Conservation (phyloP, 1,140 invertebrate species). For the Elysia chlorotica region DNA sequence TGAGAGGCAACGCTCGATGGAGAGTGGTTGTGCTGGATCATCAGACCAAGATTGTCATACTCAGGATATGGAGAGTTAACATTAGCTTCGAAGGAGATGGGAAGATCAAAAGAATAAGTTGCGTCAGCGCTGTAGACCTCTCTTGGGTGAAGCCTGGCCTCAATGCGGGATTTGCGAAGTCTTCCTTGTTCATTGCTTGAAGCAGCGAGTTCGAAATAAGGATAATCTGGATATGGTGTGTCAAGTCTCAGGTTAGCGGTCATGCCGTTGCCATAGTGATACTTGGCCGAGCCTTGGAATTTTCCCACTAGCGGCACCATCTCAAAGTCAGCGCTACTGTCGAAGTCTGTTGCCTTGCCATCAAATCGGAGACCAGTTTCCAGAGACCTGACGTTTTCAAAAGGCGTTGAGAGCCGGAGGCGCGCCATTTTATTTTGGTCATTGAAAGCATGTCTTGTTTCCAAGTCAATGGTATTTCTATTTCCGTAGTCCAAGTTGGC, state of each 20-base stretch:
- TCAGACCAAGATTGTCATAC: constrained; percentile 2
- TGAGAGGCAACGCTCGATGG: background rate
- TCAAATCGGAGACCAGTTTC: constrained; percentile 21
- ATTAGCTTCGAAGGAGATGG: constrained; percentile 9
- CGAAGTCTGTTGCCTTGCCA: background rate
- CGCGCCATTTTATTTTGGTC: constrained; percentile 11
- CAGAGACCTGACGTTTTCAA: constrained; percentile 22
- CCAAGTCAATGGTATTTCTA: constrained; percentile 13
- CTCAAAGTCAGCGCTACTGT: background rate
- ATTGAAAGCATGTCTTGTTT: background rate
- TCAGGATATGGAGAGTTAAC: background rate
- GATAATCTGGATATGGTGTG: constrained; percentile 6
- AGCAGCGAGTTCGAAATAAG: background rate
- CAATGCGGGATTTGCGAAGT: constrained; percentile 3
- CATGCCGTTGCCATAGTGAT: constrained; percentile 2
- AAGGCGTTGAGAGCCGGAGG: constrained; percentile 14
- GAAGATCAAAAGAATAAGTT: constrained; percentile 10
- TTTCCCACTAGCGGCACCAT: background rate
- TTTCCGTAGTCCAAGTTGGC: constrained; percentile 21
- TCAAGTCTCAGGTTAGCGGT: constrained; percentile 9
- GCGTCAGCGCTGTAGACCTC: constrained; percentile 1
- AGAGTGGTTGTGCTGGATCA: constrained; percentile 3
- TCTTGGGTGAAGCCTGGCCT: constrained; percentile 11
- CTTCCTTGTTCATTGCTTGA: constrained; percentile 6
- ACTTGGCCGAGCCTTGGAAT: background rate